These are phyloP conservation scores for Acrossocheilus fasciatus DNA, from an alignment of 2,797 vertebrate genomes.

Conservation along the genomic window DNA sequence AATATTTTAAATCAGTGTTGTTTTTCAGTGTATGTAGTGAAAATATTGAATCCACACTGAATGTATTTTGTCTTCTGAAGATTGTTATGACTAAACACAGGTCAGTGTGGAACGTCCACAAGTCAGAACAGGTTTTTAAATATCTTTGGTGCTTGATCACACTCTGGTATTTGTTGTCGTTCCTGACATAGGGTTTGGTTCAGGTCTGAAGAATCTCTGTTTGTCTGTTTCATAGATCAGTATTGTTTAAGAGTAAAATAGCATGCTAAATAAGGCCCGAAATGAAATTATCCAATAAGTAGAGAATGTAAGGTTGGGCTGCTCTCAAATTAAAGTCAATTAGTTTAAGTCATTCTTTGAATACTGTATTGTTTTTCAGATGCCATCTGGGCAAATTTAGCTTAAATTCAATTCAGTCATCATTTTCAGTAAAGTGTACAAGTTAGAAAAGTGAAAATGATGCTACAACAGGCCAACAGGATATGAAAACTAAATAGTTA, in stretches of 20 bases:
- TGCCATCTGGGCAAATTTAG: not conserved
- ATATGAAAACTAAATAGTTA: not conserved
- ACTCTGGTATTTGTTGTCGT: constrained; percentile 12
- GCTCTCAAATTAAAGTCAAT: not conserved
- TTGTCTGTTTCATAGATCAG: not conserved
- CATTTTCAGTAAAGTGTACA: not conserved
- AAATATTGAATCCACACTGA: not conserved
- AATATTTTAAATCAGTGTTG: not conserved
- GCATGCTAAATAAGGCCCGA: not conserved
- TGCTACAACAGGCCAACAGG: not conserved
- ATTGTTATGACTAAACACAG: constrained; percentile 2
- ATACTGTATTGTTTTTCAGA: constrained; percentile 16
- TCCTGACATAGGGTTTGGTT: constrained; percentile 1
- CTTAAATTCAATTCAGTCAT: not conserved
- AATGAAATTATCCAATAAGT: not conserved
- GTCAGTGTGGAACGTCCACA: constrained; percentile 16
- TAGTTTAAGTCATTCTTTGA: not conserved
- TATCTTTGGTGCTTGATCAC: not conserved
- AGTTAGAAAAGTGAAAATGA: not conserved
- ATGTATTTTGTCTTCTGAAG: not conserved
- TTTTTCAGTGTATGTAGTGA: not conserved
- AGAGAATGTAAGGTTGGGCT: not conserved
- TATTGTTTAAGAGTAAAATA: not conserved
- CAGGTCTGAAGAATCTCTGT: not conserved
- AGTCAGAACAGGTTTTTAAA: constrained; percentile 32